Base-by-base conservation (phyloP, 2,797 vertebrate species). In the Threskiornis aethiopicus region DNA sequence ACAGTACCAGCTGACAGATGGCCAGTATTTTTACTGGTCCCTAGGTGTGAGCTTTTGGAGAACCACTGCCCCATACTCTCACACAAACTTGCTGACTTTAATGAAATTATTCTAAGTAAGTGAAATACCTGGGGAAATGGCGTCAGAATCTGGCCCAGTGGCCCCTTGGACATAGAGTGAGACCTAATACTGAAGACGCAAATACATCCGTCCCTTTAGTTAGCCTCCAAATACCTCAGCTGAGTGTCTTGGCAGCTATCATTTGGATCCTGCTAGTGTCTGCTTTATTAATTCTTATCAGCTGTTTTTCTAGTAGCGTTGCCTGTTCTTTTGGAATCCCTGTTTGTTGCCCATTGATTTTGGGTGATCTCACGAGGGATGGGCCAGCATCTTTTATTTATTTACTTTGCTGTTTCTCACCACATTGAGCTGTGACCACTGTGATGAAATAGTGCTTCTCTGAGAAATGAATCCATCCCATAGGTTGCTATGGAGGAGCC, bases 251-350 rank as follows among this genome's bases (percentile, higher is more conserved):
- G 93, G 83, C 93, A 96, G 77, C 62, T 49, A 7, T 4, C 16
- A 3, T 13, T 62, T 89, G 84, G 67, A 84, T 90, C 42, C 80
- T 6, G 8, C 61, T 55, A 21, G 55, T 31, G 29, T 69, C 85
- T 89, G 73, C 37, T 85, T 87, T 37, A 89, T 67, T 71, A 81
- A 86, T 62, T 94, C 88, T 84, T 79, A 82, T 77, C 83, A 82
- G 83, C 65, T 94, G 80, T 46, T 86, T 72, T 79, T 76, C 25
- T 69, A 75, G 25, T 6, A 39, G 15, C 3, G 19, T 54, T 77
- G 75, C 58, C 62, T 77, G 62, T 88, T 62, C 55, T 84, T 80
- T 55, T 25, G 47, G 81, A 91, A 94, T 57, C 37, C 14, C 29
- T 73, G 24, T 2, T 3, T 41, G 84, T 44, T 57, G 49, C 39